Evolutionary conservation across 2,888 invertebrate species (phyloP), one percentile per base, ranked within the genome.

Genomic region (Tyria jacobaeae): DNA sequence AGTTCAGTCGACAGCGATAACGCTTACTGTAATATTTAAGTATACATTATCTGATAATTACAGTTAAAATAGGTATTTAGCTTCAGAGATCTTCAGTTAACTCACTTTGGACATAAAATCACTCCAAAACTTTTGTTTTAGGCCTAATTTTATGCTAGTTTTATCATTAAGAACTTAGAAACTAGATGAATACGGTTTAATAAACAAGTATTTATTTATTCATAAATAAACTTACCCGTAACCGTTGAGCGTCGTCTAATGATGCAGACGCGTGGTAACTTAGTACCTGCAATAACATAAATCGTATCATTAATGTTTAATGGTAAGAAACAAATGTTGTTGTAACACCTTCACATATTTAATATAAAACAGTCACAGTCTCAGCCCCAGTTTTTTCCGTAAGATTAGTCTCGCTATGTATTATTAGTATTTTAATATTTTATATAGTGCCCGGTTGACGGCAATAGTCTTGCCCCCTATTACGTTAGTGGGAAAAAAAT

Each of bases 211-310:
- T 44, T 56, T 24, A 64, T 71, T 76, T 60, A 62, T 61, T n/a
- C n/a, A n/a, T n/a, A n/a, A 24, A 57, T 61, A 55, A 73, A 94
- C 96, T 95, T 94, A 97, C 97, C 94, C 97, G 96, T 87, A 99
- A 94, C 88, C 96, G 95, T 85, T 96, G 96, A 58, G 98, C 98
- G 90, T 99, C 99, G 84, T 99, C 98, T 76, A 96, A 87, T 64
- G 97, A 96, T 62, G 99, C 98, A 37, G 98, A 97, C 60, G 99
- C 99, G 92, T 99, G 99, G 94, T 99, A 99, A 89, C 98, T 98
- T 80, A 99, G 94, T 73, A 95, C 95, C 94, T 94, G 92, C 49
- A 91, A 87, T 64, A 51, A 67, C 55, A 74, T 25, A 73, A 68
- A 70, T 59, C 60, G 60, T 44, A 64, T 52, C 15, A 48, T 60